Conservation (phyloP, 2,888 invertebrate genomes). For the Amblyjoppa fuscipennis region DNA sequence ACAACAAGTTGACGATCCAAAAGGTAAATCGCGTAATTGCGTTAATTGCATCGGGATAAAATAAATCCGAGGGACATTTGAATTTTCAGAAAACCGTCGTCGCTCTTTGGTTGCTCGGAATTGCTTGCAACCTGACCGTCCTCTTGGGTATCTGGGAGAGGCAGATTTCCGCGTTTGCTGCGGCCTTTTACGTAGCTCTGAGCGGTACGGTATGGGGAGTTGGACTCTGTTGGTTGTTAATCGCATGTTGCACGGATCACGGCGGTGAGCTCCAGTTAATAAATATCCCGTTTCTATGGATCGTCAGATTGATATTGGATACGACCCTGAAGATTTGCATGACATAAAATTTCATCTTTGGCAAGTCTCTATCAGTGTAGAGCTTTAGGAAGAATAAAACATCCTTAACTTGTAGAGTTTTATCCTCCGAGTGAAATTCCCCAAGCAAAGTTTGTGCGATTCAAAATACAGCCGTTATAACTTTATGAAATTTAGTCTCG, state of each 20-base stretch:
- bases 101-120: conserved; percentile 83
- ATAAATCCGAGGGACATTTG: background rate
- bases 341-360: no score
- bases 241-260: conserved; percentile 87
- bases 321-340: no score
- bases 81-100: conserved; percentile 75
- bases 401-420: no score
- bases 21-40: conserved; percentile 71
- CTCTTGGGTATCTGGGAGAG: conserved; percentile 85
- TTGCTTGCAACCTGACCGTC: conserved; percentile 83
- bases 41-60: background rate
- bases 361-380: no score
- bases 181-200: conserved; percentile 86
- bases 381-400: no score
- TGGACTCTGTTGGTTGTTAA: conserved; percentile 87
- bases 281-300: background rate
- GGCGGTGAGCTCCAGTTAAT: conserved; percentile 81
- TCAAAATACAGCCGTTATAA: background rate
- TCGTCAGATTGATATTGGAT: conserved; percentile 5
- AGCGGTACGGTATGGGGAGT: conserved; percentile 87
- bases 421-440: no score
- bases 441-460: no score
- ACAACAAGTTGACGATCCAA: conserved; percentile 75
- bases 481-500: no score
- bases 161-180: conserved; percentile 84